Evolutionary conservation across 2,797 vertebrate species (phyloP).

Genomic region (Varecia variegata): DNA sequence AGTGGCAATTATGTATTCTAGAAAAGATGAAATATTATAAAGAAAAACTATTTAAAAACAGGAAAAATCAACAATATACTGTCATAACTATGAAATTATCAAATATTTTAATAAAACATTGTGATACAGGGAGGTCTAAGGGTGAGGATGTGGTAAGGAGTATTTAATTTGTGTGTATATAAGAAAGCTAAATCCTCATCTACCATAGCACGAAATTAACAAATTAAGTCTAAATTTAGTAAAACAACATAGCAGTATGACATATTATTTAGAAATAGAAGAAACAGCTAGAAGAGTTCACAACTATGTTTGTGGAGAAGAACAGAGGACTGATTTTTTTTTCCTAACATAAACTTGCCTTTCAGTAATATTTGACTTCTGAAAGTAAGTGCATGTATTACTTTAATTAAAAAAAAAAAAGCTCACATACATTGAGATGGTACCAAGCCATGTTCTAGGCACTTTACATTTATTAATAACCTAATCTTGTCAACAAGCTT

Average conservation of each 20-base stretch:
- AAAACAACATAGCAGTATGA: background rate
- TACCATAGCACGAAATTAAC: background rate
- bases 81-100: background rate
- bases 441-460: background rate
- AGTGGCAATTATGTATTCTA: background rate
- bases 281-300: background rate
- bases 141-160: background rate
- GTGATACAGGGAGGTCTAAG: background rate
- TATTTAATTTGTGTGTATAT: background rate
- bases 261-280: background rate
- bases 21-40: background rate
- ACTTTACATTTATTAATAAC: background rate
- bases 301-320: background rate
- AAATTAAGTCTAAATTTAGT: background rate
- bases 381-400: background rate
- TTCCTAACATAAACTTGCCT: background rate
- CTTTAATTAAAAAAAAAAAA: background rate
- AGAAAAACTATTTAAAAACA: background rate
- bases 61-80: background rate
- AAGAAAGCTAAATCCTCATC: background rate
- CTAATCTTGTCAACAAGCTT: background rate
- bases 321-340: background rate
- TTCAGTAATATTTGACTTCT: conserved; percentile 11
- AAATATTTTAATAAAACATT: background rate
- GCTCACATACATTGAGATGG: background rate